Evolutionary conservation across 2,888 invertebrate species (phyloP).

Genomic region (Brachyopa scutellaris): DNA sequence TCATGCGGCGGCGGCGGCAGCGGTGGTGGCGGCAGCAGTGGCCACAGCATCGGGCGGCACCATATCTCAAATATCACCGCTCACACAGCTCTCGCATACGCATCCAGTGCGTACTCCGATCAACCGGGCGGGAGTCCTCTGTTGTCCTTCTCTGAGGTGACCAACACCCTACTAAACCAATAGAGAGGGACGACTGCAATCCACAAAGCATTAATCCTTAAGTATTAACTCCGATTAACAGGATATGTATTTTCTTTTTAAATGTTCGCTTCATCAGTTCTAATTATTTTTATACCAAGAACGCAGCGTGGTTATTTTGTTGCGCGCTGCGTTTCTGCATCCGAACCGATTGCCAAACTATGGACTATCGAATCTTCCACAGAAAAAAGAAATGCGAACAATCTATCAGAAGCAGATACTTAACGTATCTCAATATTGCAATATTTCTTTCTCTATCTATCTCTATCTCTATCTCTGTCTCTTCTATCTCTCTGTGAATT

Average conservation of each 20-base stretch:
- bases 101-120: conserved; percentile 82
- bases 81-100: conserved; percentile 82
- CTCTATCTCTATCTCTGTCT: background rate
- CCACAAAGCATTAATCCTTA: background rate
- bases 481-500: conserved; percentile 41
- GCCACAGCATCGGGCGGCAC: conserved; percentile 74
- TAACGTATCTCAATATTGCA: conserved; percentile 49
- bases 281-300: background rate
- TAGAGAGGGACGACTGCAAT: conserved; percentile 76
- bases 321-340: conserved; percentile 11
- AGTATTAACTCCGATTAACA: conserved; percentile 14
- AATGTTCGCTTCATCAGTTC: conserved; percentile 12
- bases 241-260: background rate
- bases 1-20: conserved; percentile 69
- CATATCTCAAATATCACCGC: conserved; percentile 82
- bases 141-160: conserved; percentile 90
- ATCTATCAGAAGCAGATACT: conserved; percentile 42
- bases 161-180: conserved; percentile 88
- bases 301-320: no score
- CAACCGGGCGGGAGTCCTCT: conserved; percentile 87
- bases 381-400: conserved; percentile 73
- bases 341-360: conserved; percentile 80
- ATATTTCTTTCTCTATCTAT: conserved; percentile 38
- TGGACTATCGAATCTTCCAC: conserved; percentile 81
- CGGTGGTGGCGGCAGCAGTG: conserved; percentile 68